Evolutionary conservation across 1,140 invertebrate genomes (phyloP), one percentile per base, ranked within the genome.

Genomic region (Eciton burchellii): DNA sequence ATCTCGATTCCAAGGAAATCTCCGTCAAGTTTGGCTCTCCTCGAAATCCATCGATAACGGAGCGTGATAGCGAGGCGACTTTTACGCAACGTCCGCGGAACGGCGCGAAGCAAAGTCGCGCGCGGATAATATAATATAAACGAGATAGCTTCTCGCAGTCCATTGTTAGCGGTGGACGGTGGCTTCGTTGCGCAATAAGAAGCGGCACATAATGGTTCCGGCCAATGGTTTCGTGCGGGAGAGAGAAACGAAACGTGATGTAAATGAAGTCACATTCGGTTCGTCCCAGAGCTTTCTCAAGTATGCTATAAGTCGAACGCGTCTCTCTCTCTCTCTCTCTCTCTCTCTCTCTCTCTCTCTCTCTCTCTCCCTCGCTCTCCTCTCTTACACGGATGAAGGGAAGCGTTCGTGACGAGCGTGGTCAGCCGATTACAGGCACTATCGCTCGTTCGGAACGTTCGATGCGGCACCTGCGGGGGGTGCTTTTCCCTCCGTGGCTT

Each of bases 361-460:
- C 57, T 8, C 35, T 35, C 35, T 35, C 35, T 35, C 35, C 6
- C 6, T 35, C 35, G 2, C 35, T 35, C 35, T 35, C 6, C 6
- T 35, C 35, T 35, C 2, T 35, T 6, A 3, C 35, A 6, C 35
- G 6, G 26, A 24, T 57, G 24, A n/a, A 79, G 62, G 73, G 60
- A 68, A 83, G 66, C 56, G 60, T 21, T 68, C 35, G 81, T 59
- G 57, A 85, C 3, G 60, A 62, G 79, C 73, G 66, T 47, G 49
- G 73, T 66, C 54, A 45, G 43, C 1, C 65, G 72, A 83, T 66
- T 70, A 63, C n/a, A n/a, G 3, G 16, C 35, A 54, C 73, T 73
- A 63, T 81, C 73, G n/a, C n/a, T n/a, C n/a, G n/a, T 49, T 66
- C 59, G 76, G 72, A 82, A 83, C 52, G 72, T 83, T 77, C 60